A percentile compares a stretch with the other conserved stretches of the same genome.
Evolutionary conservation across 2,888 invertebrate genomes (phyloP).

Genomic region (Sisyra terminalis): DNA sequence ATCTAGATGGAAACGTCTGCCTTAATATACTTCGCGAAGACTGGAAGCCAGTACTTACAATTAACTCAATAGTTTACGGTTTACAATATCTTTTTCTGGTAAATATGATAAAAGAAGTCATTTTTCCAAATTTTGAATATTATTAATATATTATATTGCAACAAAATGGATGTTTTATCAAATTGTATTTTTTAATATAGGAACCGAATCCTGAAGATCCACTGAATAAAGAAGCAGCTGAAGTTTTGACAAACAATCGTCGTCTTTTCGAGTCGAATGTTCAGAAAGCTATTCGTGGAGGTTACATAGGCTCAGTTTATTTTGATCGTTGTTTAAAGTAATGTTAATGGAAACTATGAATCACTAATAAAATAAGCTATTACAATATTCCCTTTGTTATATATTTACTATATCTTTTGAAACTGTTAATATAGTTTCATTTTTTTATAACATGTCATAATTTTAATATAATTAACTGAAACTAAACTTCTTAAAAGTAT

Average conservation of each 20-base stretch:
- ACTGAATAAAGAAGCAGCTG: slow-evolving; percentile 94
- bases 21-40: slow-evolving; percentile 94
- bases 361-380: slow-evolving; percentile 6
- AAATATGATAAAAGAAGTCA: slow-evolving; percentile 18
- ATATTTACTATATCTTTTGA: neutral
- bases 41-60: slow-evolving; percentile 97
- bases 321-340: slow-evolving; percentile 94
- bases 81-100: slow-evolving; percentile 93
- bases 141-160: no score
- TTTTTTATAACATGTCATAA: no score
- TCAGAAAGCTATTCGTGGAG: slow-evolving; percentile 89
- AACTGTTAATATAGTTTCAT: neutral
- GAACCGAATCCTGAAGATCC: slow-evolving; percentile 99
- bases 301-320: slow-evolving; percentile 83
- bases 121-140: neutral
- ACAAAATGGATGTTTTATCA: neutral
- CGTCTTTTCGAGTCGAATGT: slow-evolving; percentile 93
- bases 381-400: slow-evolving; percentile 4
- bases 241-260: slow-evolving; percentile 87
- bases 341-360: slow-evolving; percentile 23
- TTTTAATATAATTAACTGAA: no score
- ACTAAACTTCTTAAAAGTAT: no score
- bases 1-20: slow-evolving; percentile 94
- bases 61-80: slow-evolving; percentile 95
- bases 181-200: slow-evolving; percentile 30